Base-by-base conservation (phyloP, 2,113 vertebrate species). In the Pelecanoides urinatrix region DNA sequence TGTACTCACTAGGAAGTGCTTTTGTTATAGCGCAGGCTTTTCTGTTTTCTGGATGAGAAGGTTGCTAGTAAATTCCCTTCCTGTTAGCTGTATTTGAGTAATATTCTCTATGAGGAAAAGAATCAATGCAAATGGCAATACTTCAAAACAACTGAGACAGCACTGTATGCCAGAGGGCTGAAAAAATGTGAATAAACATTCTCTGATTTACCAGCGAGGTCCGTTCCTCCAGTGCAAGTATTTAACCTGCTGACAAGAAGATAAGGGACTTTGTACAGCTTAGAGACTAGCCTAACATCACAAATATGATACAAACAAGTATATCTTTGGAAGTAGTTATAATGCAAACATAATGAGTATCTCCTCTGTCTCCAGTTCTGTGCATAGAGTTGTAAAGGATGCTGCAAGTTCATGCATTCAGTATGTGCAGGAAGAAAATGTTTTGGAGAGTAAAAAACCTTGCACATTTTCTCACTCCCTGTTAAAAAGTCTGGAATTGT, bases 161-260 rank as follows among this genome's bases (percentile, higher is more conserved):
- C 29, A 44, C 19, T 23, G 34, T 2, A 10, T 76, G 70, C 87
- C 71, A 68, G 55, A 75, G 66, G 74, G 56, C 53, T 82, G 71
- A 67, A 65, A 83, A 89, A 73, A 49, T 34, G 20, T 72, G 93
- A 86, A 86, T 52, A 66, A 84, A 50, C 23, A 6, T 68, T 29
- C 56, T 88, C 56, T 91, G 62, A 79, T 90, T 90, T 91, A 79
- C 87, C 77, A 68, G 82, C 2, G 6, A 88, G 75, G 38, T 53
- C 44, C 0, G 0, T 90, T 91, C 66, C 82, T 89, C 45, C 36
- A 56, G 86, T 61, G 21, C 61, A 36, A 90, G 83, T 87, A 75
- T 66, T 96, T 95, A 76, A 93, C 92, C 70, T 96, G 65, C 79
- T 95, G 90, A 73, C 52, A 88, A 62, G 81, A 52, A 88, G 67